These are phyloP conservation scores for Pentalonia nigronervosa DNA, from an alignment of 1,140 invertebrate genomes.

Conservation along the genomic window DNA sequence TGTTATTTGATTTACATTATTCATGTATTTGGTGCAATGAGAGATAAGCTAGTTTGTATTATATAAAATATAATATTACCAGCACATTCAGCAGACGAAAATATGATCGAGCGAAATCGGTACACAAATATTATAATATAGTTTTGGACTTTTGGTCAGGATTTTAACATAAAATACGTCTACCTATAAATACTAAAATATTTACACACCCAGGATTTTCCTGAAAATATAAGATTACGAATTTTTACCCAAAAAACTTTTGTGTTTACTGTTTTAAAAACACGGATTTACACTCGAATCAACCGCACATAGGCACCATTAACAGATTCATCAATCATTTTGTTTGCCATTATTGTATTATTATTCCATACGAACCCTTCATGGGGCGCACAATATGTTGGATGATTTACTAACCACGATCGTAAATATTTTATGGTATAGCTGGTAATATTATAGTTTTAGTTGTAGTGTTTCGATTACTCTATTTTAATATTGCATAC, in stretches of 20 bases:
- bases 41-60: background rate
- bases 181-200: background rate
- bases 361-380: background rate
- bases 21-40: background rate
- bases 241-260: background rate
- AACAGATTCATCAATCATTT: background rate
- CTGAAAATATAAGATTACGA: background rate
- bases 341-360: background rate
- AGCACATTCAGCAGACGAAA: background rate
- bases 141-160: background rate
- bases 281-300: background rate
- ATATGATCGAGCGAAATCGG: background rate
- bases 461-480: background rate
- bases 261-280: background rate
- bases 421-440: background rate
- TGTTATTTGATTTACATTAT: constrained; percentile 4
- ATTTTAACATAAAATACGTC: background rate
- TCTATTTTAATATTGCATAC: background rate
- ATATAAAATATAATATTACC: background rate
- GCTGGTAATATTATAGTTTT: background rate
- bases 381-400: background rate
- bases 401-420: background rate
- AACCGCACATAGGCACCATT: background rate
- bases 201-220: background rate
- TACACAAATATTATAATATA: background rate